These are phyloP conservation scores for Bambusicola thoracicus DNA, from an alignment of 2,113 vertebrate species.

Conservation along the genomic window DNA sequence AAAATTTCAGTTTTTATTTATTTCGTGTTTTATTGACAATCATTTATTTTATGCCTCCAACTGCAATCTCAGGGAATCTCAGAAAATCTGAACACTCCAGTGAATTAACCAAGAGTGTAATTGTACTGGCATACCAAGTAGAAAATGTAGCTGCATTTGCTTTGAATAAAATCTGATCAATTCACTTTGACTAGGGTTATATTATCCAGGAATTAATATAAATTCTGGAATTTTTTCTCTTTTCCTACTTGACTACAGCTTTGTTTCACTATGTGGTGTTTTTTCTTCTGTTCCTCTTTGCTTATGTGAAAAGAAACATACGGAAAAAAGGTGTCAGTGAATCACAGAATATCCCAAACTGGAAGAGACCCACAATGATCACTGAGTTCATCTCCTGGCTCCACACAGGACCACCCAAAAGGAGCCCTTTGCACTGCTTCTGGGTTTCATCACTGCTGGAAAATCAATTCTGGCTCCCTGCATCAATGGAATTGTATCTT, in stretches of 20 bases:
- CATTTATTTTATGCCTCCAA: background rate
- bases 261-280: background rate
- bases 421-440: background rate
- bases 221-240: background rate
- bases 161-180: background rate
- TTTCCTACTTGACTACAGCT: background rate
- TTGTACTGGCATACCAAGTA: background rate
- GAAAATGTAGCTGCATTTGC: background rate
- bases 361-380: background rate
- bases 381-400: background rate
- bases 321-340: background rate
- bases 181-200: background rate
- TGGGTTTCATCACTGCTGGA: background rate
- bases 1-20: background rate
- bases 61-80: background rate
- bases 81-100: background rate
- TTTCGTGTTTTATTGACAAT: background rate
- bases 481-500: background rate
- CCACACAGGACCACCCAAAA: background rate
- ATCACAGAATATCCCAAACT: background rate
- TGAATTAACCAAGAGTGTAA: background rate
- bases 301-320: background rate
- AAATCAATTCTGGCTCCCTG: background rate
- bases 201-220: background rate
- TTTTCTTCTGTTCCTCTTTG: conserved; percentile 1